A percentile compares a stretch with the other conserved stretches of the same genome.
These are phyloP conservation scores for Tineola bisselliella DNA, from an alignment of 2,888 invertebrate genomes.

Conservation along the genomic window DNA sequence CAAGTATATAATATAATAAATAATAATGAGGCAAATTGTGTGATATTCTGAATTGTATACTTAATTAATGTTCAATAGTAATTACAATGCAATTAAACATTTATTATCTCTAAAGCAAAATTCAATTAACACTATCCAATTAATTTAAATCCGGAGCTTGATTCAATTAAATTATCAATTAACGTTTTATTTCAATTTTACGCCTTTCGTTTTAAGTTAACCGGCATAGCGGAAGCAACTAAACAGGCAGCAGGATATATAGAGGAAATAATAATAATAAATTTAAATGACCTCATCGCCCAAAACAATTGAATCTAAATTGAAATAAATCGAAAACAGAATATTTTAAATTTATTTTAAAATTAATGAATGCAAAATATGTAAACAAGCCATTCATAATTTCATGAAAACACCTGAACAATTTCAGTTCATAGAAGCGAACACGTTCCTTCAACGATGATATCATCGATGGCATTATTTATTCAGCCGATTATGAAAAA, in stretches of 20 bases:
- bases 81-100: constrained; percentile 36
- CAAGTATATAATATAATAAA: too few species aligned
- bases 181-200: too few species aligned
- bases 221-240: too few species aligned
- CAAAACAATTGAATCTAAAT: not conserved
- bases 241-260: too few species aligned
- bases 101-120: not conserved
- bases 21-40: not conserved
- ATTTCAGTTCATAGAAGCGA: not conserved
- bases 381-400: constrained; percentile 13
- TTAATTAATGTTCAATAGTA: constrained; percentile 45
- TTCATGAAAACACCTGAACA: constrained; percentile 5
- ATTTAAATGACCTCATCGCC: too few species aligned
- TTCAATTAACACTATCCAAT: not conserved
- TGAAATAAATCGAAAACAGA: not conserved
- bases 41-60: constrained; percentile 14
- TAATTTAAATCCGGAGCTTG: not conserved
- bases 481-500: not conserved
- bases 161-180: too few species aligned
- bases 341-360: constrained; percentile 2
- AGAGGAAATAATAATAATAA: too few species aligned
- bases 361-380: constrained; percentile 5
- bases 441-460: constrained; percentile 7
- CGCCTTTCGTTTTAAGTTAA: too few species aligned
- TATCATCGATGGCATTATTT: not conserved